Base-by-base conservation (phyloP, 1,140 invertebrate genomes). In the Drosophila fuyamai region DNA sequence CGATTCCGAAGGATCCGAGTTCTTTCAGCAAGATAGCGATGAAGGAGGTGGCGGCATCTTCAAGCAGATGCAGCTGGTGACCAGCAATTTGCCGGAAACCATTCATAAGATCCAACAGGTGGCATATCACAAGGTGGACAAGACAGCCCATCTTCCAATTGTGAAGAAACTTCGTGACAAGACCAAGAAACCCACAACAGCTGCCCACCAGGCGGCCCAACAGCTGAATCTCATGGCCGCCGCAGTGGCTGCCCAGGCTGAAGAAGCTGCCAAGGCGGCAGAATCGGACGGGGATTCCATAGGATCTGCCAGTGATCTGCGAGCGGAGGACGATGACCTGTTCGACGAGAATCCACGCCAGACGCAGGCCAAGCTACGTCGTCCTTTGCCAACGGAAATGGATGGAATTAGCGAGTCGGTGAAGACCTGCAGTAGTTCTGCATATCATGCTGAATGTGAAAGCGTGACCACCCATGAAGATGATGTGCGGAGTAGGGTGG, bases 371-470 rank as follows among this genome's bases (percentile, higher is more conserved):
- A 92, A 85, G 46, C 63, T 80, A 16, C 54, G 86, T 63, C 76
- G 92, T 3, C 81, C 78, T 0, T 73, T 58, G 88, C 93, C 72
- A 76, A 27, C 72, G 7, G 93, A 94, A 38, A 94, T 94, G 76
- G 95, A 95, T 61, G 95, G 95, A 1, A 94, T 95, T 4, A 95
- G 95, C 29, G 95, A 96, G 68, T 95, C 95, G 56, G 94, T 96
- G 3, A 93, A 94, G 71, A 95, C 95, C 1, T 95, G 95, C 63
- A 94, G 94, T 10, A 95, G 95, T 18, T 96, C 95, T 0, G 95
- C 95, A 6, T 96, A 96, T 78, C 95, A 95, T 79, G 95, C 95
- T 0, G 95, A 96, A 86, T 95, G 95, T 76, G 95, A 96, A 79
- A 96, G 95, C 54, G 94, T 95, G 4, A 94, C 95, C 4, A 95